Conservation (phyloP, 2,113 vertebrate genomes). For the Pagrus major region DNA sequence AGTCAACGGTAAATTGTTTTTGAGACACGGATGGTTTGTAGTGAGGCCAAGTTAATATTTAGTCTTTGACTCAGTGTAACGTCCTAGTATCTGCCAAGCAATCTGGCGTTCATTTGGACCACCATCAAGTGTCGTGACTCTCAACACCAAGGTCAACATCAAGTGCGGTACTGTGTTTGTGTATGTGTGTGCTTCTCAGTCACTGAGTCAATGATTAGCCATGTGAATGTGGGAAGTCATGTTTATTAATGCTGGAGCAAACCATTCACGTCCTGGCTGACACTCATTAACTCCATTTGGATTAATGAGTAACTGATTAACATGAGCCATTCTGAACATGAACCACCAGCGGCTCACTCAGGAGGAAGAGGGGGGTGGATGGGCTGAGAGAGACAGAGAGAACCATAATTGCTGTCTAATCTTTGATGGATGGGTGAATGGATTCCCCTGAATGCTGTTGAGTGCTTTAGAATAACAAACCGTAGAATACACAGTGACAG, state of each 20-base stretch:
- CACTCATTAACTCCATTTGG: slow-evolving; percentile 73
- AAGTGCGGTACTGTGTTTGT: neutral
- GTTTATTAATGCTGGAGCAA: slow-evolving; percentile 63
- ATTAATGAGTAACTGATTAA: slow-evolving; percentile 76
- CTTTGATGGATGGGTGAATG: slow-evolving; percentile 63
- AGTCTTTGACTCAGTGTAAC: neutral
- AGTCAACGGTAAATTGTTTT: neutral
- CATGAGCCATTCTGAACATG: slow-evolving; percentile 52
- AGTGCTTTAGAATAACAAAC: slow-evolving; percentile 46
- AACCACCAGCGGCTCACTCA: slow-evolving; percentile 32
- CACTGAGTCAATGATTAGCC: slow-evolving; percentile 55
- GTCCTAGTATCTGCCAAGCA: neutral
- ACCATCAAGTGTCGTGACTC: slow-evolving; percentile 14
- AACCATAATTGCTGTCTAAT: slow-evolving; percentile 52
- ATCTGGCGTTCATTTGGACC: slow-evolving; percentile 19
- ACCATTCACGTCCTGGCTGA: slow-evolving; percentile 62
- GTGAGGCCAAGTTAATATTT: slow-evolving; percentile 13
- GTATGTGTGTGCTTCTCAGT: slow-evolving; percentile 21
- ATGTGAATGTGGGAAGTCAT: slow-evolving; percentile 59
- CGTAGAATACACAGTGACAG: slow-evolving; percentile 4
- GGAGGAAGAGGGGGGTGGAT: slow-evolving; percentile 4
- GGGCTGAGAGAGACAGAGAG: slow-evolving; percentile 7
- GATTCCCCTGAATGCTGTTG: slow-evolving; percentile 49
- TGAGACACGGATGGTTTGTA: neutral
- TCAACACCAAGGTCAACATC: slow-evolving; percentile 22